Conservation (phyloP, 2,113 vertebrate genomes). For the Bos javanicus region DNA sequence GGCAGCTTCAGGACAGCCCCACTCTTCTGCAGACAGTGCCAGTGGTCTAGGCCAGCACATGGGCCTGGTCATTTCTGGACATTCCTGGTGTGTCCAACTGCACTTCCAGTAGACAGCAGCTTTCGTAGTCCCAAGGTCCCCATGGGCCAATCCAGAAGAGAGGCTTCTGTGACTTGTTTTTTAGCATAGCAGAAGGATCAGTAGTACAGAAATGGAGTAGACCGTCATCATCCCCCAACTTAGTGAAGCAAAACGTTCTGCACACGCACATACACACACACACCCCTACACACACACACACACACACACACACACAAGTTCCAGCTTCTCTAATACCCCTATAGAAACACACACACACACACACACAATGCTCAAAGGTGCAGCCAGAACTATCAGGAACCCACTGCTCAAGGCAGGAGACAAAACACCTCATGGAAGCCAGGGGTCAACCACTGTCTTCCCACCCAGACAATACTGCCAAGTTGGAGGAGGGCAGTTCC, state of each 20-base stretch:
- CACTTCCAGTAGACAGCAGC: constrained; percentile 23
- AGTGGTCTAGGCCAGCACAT: constrained; percentile 59
- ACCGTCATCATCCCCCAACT: constrained; percentile 4
- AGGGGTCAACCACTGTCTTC: not conserved
- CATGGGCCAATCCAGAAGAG: constrained; percentile 62
- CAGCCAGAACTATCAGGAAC: not conserved
- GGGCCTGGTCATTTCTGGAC: not conserved
- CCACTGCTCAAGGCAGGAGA: not conserved
- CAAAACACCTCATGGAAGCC: constrained; percentile 15
- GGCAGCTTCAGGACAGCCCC: constrained; percentile 49
- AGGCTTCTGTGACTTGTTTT: constrained; percentile 47
- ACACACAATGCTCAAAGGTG: not conserved
- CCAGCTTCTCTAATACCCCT: constrained; percentile 52
- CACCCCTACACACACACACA: not conserved
- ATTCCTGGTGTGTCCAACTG: not conserved
- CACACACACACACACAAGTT: not conserved
- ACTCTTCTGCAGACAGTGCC: constrained; percentile 27
- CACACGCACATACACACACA: not conserved
- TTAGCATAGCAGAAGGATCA: constrained; percentile 65
- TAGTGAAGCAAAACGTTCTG: constrained; percentile 61
- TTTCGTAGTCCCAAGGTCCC: constrained; percentile 40
- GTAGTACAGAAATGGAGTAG: constrained; percentile 78
- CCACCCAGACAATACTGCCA: not conserved
- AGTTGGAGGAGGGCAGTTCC: constrained; percentile 33
- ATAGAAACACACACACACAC: constrained; percentile 32